Base-by-base conservation (phyloP, 2,888 invertebrate genomes). In the Thymelicus sylvestris region DNA sequence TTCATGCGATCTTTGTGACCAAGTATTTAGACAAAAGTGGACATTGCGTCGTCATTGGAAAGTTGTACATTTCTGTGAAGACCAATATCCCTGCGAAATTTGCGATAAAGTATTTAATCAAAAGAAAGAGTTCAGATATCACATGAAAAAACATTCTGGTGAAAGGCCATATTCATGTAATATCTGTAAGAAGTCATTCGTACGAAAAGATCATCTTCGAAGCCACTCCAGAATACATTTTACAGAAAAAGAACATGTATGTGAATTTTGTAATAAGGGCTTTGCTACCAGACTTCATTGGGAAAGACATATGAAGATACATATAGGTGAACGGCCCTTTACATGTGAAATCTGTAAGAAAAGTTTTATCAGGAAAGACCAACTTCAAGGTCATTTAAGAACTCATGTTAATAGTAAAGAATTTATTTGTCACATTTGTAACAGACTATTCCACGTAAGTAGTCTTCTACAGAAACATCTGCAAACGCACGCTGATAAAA, bases 281-380 rank as follows among this genome's bases (percentile, higher is more conserved):
- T 64, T 57, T 44, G 47, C 24, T 7, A n/a, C 31, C 15, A 57
- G 19, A 13, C 48, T 61, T 50, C 39, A 10, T 19, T 52, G 69
- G 10, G 24, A 50, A 5, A 24, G n/a, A 5, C 72, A 72, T 47
- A 48, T 24, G 15, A 47, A 44, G 6, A 66, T 19, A 10, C 68
- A 69, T 15, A 48, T 41, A 6, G 67, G 60, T 6, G 62, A 72
- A 47, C 66, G 57, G 57, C 65, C 66, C 1, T 72, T 57, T 47
- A 13, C 47, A 2, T 72, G 72, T 38, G 47, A 72, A 7, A 7
- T 62, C 6, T 72, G 72, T 39, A 7, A 38, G 2, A 59, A 39
- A 15, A 4, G 39, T 2, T 59, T 39, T 15, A 39, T n/a, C 0
- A 13, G 39, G 8, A 39, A 38, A 59, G 39, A 59, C 39, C 13